These are phyloP conservation scores for Chionomys nivalis DNA, from an alignment of 2,113 vertebrate genomes.

Conservation along the genomic window DNA sequence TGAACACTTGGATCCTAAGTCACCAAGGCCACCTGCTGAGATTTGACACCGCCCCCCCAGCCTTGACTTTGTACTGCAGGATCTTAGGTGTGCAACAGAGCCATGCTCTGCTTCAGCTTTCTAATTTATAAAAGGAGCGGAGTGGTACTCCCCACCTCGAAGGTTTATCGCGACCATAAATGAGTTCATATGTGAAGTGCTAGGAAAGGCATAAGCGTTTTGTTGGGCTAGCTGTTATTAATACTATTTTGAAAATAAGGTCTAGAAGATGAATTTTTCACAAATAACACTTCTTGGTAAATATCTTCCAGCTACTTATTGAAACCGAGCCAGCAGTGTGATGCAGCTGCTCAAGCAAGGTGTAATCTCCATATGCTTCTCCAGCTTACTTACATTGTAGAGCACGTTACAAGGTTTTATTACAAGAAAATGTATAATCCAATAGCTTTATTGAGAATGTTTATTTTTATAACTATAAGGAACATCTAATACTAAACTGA, in stretches of 20 bases:
- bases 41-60: not conserved
- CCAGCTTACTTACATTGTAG: not conserved
- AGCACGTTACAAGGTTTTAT: not conserved
- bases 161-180: not conserved
- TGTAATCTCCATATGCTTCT: not conserved
- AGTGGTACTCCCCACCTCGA: not conserved
- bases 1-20: too few relatives aligned
- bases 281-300: not conserved
- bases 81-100: not conserved
- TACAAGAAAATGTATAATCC: not conserved
- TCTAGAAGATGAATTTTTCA: conserved; percentile 3
- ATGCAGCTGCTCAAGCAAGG: not conserved
- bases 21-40: not conserved
- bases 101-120: not conserved
- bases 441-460: conserved; percentile 2
- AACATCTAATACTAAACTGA: not conserved
- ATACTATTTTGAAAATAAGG: conserved; percentile 10
- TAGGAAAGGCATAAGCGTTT: not conserved
- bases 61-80: not conserved
- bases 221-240: not conserved
- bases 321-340: not conserved
- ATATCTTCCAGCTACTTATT: conserved; percentile 7
- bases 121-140: not conserved
- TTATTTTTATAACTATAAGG: conserved; percentile 38
- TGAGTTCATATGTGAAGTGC: not conserved